These are phyloP conservation scores for Molorchus minor DNA, from an alignment of 2,888 invertebrate species.

Conservation along the genomic window DNA sequence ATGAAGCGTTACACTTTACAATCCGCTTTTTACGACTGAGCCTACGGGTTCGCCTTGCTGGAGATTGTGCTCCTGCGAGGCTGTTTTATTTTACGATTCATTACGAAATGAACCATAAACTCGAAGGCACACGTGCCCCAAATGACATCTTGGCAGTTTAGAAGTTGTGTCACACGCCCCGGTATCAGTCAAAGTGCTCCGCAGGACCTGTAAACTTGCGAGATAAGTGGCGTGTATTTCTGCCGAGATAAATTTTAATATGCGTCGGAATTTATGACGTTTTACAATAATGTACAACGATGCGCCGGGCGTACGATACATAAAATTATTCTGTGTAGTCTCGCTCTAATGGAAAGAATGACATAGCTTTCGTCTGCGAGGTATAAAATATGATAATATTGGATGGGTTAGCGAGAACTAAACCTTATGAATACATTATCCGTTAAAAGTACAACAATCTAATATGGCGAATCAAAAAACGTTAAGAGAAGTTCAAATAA, in stretches of 20 bases:
- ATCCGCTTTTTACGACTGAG: constrained; percentile 31
- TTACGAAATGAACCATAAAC: constrained; percentile 32
- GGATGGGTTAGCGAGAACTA: too few species aligned
- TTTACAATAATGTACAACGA: background rate
- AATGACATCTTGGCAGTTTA: constrained; percentile 24
- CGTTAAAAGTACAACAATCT: too few species aligned
- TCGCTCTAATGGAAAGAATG: too few species aligned
- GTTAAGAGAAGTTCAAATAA: too few species aligned
- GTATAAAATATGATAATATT: too few species aligned
- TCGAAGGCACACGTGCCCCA: constrained; percentile 23
- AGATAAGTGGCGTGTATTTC: background rate
- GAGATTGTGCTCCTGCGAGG: constrained; percentile 30
- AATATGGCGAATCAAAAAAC: too few species aligned
- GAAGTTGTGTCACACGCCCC: constrained; percentile 16
- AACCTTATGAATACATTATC: too few species aligned
- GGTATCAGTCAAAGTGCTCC: constrained; percentile 8
- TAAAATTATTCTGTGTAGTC: too few species aligned
- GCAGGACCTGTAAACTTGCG: constrained; percentile 8
- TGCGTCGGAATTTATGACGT: background rate
- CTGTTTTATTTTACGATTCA: constrained; percentile 36
- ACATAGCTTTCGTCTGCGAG: too few species aligned
- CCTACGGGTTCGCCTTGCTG: constrained; percentile 23
- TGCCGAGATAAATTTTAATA: constrained; percentile 3
- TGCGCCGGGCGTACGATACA: background rate
- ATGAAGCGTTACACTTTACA: constrained; percentile 21